These are phyloP conservation scores for Australoheros facetus DNA, from an alignment of 2,797 vertebrate species.

Conservation along the genomic window DNA sequence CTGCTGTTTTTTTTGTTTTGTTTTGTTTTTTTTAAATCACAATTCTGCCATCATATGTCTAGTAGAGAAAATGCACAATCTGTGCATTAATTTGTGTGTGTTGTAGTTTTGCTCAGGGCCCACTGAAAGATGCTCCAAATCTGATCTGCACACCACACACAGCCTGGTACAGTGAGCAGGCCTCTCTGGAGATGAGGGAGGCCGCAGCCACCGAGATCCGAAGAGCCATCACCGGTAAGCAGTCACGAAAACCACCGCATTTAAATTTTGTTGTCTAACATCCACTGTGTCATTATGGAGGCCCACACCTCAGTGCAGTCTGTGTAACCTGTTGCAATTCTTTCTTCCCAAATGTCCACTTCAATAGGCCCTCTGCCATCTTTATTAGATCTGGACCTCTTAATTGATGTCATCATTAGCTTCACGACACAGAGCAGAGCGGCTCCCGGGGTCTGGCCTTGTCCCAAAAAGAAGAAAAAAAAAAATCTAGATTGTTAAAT, in stretches of 20 bases:
- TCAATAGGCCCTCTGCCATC: conserved; percentile 45
- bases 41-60: neutral
- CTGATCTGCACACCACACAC: conserved; percentile 98
- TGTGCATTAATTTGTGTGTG: neutral
- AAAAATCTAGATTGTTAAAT: conserved; percentile 56
- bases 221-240: conserved; percentile 92
- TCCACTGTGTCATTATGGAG: neutral
- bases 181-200: conserved; percentile 97
- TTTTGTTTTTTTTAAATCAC: neutral
- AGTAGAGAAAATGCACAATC: neutral
- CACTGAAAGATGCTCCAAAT: conserved; percentile 94
- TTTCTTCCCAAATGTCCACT: conserved; percentile 60
- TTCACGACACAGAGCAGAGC: conserved; percentile 24
- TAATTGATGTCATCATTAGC: conserved; percentile 71
- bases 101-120: conserved; percentile 91
- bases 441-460: conserved; percentile 15
- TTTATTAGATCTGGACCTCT: conserved; percentile 68
- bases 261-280: neutral
- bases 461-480: neutral
- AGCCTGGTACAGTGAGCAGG: conserved; percentile 98
- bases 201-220: conserved; percentile 96
- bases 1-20: neutral
- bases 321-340: conserved; percentile 44
- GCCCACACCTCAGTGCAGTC: neutral
- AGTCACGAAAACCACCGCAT: rapidly evolving